Evolutionary conservation across 2,888 invertebrate genomes (phyloP).

Genomic region (Meta bourneti): DNA sequence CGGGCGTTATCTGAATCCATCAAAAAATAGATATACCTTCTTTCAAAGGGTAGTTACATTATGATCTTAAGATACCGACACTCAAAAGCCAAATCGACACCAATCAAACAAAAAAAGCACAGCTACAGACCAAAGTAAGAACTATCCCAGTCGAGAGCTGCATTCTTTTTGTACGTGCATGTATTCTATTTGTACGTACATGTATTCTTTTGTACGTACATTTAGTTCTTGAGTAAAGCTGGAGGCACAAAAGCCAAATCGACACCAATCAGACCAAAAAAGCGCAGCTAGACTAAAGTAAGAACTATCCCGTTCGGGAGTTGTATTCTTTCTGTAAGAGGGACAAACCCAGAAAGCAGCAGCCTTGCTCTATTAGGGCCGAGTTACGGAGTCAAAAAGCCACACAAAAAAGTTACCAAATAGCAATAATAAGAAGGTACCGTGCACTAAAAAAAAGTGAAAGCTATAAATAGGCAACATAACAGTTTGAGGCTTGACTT

Average conservation of each 20-base stretch:
- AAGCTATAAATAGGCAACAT: slow-evolving; percentile 67
- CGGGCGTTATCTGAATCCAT: too few relatives aligned
- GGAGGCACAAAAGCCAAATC: background rate
- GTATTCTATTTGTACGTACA: too few relatives aligned
- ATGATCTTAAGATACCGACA: too few relatives aligned
- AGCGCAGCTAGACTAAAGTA: background rate
- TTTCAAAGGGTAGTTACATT: too few relatives aligned
- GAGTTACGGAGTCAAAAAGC: slow-evolving; percentile 21
- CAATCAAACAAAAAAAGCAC: background rate
- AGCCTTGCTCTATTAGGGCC: background rate
- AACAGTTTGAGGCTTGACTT: slow-evolving; percentile 68
- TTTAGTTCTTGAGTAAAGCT: too few relatives aligned
- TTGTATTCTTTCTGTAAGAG: background rate
- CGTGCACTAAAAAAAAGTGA: slow-evolving; percentile 40
- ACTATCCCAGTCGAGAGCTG: background rate
- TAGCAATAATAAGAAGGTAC: slow-evolving; percentile 30
- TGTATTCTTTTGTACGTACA: too few relatives aligned
- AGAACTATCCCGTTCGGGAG: background rate
- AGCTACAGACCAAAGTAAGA: background rate
- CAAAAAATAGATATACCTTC: too few relatives aligned
- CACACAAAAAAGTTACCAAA: slow-evolving; percentile 28
- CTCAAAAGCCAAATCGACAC: background rate
- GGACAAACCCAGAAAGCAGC: background rate
- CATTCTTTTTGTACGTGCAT: background rate
- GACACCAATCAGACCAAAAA: background rate